These are phyloP conservation scores for Therioaphis trifolii DNA, from an alignment of 2,888 invertebrate species.

Conservation along the genomic window DNA sequence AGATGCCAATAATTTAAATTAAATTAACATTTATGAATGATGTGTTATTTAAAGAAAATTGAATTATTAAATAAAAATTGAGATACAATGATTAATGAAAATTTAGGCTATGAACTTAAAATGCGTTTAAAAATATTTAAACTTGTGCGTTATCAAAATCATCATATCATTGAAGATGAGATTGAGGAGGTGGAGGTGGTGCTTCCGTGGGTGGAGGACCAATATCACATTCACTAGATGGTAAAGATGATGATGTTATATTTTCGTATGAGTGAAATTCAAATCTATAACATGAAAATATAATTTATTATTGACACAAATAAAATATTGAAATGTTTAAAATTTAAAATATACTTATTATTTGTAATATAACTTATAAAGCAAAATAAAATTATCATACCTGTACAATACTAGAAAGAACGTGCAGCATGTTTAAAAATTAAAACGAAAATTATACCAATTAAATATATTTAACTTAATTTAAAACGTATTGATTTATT, in stretches of 20 bases:
- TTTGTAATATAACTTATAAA: too few species aligned
- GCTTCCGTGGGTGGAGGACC: slow-evolving; percentile 65
- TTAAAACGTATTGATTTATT: not conserved
- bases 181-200: slow-evolving; percentile 66
- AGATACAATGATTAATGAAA: slow-evolving; percentile 33
- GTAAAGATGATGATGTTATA: slow-evolving; percentile 58
- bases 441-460: too few species aligned
- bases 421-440: slow-evolving; percentile 10
- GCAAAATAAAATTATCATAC: slow-evolving; percentile 6
- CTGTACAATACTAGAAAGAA: slow-evolving; percentile 10
- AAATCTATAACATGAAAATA: slow-evolving; percentile 43
- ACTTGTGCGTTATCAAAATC: slow-evolving; percentile 16
- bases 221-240: slow-evolving; percentile 63
- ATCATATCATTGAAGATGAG: slow-evolving; percentile 48
- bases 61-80: slow-evolving; percentile 31
- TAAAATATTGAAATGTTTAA: not conserved
- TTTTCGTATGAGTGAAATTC: slow-evolving; percentile 59
- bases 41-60: slow-evolving; percentile 46
- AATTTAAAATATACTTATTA: not conserved
- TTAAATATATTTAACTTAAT: not conserved
- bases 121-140: slow-evolving; percentile 3
- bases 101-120: slow-evolving; percentile 17
- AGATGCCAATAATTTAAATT: slow-evolving; percentile 13
- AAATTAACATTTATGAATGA: slow-evolving; percentile 38
- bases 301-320: not conserved